Conservation (phyloP, 2,797 vertebrate species). For the Melopsittacus undulatus region DNA sequence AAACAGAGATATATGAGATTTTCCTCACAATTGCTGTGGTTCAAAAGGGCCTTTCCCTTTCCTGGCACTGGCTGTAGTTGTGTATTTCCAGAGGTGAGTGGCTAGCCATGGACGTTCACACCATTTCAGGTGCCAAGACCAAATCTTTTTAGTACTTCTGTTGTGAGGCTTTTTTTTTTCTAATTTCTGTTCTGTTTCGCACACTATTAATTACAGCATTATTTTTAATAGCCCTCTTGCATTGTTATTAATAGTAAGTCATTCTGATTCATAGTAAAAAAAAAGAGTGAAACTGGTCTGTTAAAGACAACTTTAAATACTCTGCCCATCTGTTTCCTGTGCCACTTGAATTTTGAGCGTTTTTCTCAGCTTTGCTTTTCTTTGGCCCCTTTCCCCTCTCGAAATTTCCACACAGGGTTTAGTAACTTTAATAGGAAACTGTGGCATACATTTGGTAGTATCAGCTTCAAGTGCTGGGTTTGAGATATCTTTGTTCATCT, state of each 20-base stretch:
- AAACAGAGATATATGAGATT: not conserved
- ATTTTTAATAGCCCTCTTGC: not conserved
- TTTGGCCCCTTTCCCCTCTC: not conserved
- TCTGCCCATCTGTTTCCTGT: slow-evolving; percentile 24
- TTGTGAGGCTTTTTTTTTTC: not conserved
- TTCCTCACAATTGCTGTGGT: not conserved
- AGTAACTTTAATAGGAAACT: not conserved
- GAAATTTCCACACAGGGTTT: not conserved
- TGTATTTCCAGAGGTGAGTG: not conserved
- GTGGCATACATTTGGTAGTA: not conserved
- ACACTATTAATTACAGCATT: not conserved
- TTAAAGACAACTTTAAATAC: slow-evolving; percentile 4
- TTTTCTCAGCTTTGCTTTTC: slow-evolving; percentile 4
- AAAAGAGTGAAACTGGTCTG: not conserved
- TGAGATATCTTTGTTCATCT: not conserved
- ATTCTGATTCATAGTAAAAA: not conserved
- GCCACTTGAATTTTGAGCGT: not conserved
- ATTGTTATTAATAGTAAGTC: slow-evolving; percentile 18
- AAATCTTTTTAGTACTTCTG: not conserved
- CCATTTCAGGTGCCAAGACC: not conserved
- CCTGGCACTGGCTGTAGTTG: not conserved
- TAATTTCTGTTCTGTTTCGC: not conserved
- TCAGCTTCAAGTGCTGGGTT: not conserved
- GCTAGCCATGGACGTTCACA: not conserved
- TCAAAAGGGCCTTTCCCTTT: not conserved